Evolutionary conservation across 2,888 invertebrate genomes (phyloP).

Genomic region (Catocala fraxini): DNA sequence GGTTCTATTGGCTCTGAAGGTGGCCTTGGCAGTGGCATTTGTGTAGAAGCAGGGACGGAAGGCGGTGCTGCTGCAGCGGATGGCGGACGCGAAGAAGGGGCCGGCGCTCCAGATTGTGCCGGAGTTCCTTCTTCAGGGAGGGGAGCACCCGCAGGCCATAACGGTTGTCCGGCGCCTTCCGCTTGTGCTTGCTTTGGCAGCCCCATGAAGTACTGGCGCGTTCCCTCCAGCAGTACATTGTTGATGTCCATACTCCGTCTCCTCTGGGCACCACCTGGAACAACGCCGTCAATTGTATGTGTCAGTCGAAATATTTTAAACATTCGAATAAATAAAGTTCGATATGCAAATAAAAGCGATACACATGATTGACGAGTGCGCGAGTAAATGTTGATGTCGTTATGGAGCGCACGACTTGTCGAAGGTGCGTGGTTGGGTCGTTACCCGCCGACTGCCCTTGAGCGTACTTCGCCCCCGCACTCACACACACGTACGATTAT

Average conservation of each 20-base stretch:
- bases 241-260: constrained; percentile 91
- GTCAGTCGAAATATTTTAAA: not conserved
- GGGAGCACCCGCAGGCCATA: constrained; percentile 72
- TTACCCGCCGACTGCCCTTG: constrained; percentile 81
- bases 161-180: constrained; percentile 71
- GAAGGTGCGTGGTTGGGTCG: constrained; percentile 71
- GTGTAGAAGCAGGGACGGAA: constrained; percentile 63
- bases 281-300: constrained; percentile 21
- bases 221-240: constrained; percentile 94
- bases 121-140: constrained; percentile 77
- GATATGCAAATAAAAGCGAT: constrained; percentile 20
- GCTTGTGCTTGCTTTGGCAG: constrained; percentile 88
- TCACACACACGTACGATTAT: constrained; percentile 38
- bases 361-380: constrained; percentile 42
- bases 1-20: constrained; percentile 84
- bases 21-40: constrained; percentile 77
- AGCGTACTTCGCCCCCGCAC: constrained; percentile 78
- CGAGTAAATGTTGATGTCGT: constrained; percentile 41
- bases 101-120: constrained; percentile 78
- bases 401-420: constrained; percentile 54
- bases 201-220: constrained; percentile 94
- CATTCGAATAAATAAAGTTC: constrained; percentile 1
- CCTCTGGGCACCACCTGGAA: constrained; percentile 70
- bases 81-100: constrained; percentile 82
- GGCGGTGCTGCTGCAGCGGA: constrained; percentile 82